These are phyloP conservation scores for Melanogrammus aeglefinus DNA, from an alignment of 2,797 vertebrate species.

Conservation along the genomic window DNA sequence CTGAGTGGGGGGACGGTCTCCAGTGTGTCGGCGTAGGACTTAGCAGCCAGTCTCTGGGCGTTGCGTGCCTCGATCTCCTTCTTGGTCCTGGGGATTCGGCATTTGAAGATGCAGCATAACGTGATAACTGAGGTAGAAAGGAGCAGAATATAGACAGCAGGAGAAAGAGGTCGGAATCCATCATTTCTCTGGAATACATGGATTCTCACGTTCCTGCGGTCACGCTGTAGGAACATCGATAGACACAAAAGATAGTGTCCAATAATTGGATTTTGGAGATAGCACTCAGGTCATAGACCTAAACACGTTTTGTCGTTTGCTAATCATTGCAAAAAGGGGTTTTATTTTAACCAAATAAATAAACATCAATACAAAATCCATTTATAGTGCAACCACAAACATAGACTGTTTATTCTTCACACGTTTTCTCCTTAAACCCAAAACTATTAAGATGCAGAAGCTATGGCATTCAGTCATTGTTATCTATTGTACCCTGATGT, in stretches of 20 bases:
- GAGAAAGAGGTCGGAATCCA: neutral
- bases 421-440: neutral
- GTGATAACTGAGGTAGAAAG: conserved; percentile 82
- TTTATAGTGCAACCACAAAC: neutral
- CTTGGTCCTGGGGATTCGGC: conserved; percentile 90
- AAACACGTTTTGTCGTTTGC: neutral
- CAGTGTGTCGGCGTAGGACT: conserved; percentile 91
- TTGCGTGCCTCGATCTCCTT: conserved; percentile 95
- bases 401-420: neutral
- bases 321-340: neutral
- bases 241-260: neutral
- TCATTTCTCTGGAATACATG: neutral
- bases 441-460: too few relatives aligned
- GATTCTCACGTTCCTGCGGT: neutral
- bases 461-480: neutral
- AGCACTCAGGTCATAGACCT: neutral
- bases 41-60: conserved; percentile 86
- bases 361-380: neutral
- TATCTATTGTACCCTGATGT: too few relatives aligned
- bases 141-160: conserved; percentile 4
- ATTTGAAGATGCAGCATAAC: conserved; percentile 96
- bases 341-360: neutral
- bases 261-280: neutral
- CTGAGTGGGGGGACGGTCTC: conserved; percentile 89
- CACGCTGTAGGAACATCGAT: neutral